Evolutionary conservation across 2,797 vertebrate genomes (phyloP), one percentile per base, ranked within the genome.

Genomic region (Rhynchotus rufescens): DNA sequence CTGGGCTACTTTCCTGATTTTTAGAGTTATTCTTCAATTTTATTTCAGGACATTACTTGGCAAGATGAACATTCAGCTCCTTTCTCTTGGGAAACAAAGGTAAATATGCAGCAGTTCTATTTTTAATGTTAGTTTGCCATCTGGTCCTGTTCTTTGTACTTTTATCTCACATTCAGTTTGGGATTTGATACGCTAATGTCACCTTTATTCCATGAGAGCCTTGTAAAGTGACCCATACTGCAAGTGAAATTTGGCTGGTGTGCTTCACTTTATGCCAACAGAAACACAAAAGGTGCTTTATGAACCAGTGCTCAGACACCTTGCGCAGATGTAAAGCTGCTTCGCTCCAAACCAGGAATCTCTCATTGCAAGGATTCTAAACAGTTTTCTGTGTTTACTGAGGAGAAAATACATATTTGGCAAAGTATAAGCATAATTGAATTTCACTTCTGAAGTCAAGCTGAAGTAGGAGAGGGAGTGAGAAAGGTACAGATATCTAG

Each of bases 51-150:
- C 75, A 98, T 99, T 47, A 99, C 99, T 89, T 99, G 99, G 99
- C 99, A 99, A 96, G 99, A 99, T 97, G 99, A 99, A 93, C 99
- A 99, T 85, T 99, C 99, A 0, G 98, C 99, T 60, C 99, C 99
- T 0, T 99, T 99, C 97, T 99, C 99, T 44, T 99, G 99, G 99
- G 99, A 99, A 97, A 99, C 99, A 0, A 99, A 98, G 98, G 99
- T 99, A 98, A 98, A 96, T 97, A 65, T 86, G 73, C 62, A 82
- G 30, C 34, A 65, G 40, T 75, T 71, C 30, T 80, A 30, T 85
- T 86, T 86, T 85, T 91, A 40, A 49, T 28, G 12, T 77, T 60
- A 32, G 19, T 62, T 93, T 89, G 67, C 64, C 25, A 7, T 92
- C 87, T 84, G 65, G 20, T 51, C 4, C 34, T 71, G 15, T 42